Base-by-base conservation (phyloP, 2,888 invertebrate species). In the Sicus ferrugineus region DNA sequence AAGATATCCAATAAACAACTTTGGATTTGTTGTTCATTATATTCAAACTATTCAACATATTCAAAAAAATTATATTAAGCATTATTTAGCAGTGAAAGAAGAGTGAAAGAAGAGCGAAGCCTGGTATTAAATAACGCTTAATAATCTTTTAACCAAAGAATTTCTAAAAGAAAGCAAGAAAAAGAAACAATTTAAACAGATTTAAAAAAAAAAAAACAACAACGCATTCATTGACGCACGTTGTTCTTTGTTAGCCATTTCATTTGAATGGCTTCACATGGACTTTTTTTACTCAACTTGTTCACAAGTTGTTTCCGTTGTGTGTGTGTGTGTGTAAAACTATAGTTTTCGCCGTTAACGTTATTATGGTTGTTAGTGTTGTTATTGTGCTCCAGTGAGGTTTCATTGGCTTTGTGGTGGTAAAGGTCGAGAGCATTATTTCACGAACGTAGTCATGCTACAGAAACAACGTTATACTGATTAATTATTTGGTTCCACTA, bases 211-310 rank as follows among this genome's bases (percentile, higher is more conserved):
- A 56, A 67, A 48, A 19, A 70, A 70, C 61, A 65, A n/a, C 63
- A n/a, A n/a, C n/a, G n/a, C n/a, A n/a, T n/a, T n/a, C n/a, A n/a
- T n/a, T n/a, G n/a, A n/a, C n/a, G n/a, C n/a, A 9, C 38, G 38
- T 38, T 38, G 7, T 38, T 38, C 38, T 38, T 38, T 38, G 38
- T 11, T 9, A 38, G 6, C 38, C 38, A 38, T 38, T 34, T 64
- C 26, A 67, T 67, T 71, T 69, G 6, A 69, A 71, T 2, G 63
- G 56, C 67, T 71, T 71, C 67, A 31, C 28, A 1, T 23, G 54
- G 14, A 56, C 2, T 52, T 70, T 67, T 34, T 63, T 50, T 66
- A 21, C 19, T 16, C 1, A 50, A 6, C 19, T 4, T 50, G 7
- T 19, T n/a, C 9, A 50, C 19, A 34, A 23, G 4, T 59, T 23